Conservation (phyloP, 2,113 vertebrate species). For the Arizona elegans region DNA sequence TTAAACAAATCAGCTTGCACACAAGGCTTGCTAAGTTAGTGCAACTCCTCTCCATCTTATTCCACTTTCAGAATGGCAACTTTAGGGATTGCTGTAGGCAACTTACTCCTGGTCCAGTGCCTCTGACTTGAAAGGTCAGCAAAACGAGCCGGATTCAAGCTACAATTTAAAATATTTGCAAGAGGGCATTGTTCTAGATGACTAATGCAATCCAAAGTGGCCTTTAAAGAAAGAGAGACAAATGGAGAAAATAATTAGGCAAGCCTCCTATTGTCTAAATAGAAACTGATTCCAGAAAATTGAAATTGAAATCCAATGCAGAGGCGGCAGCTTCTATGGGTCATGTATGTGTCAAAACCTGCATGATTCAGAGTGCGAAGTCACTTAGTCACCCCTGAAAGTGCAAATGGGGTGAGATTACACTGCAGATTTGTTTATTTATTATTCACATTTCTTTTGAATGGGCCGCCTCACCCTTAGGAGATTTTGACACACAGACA, state of each 20-base stretch:
- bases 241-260: background rate
- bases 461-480: too few relatives aligned
- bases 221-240: background rate
- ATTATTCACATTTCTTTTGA: too few relatives aligned
- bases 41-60: background rate
- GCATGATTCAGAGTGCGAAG: background rate
- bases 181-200: background rate
- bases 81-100: background rate
- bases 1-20: slow-evolving; percentile 14
- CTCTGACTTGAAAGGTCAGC: background rate
- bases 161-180: background rate
- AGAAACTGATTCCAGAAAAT: background rate
- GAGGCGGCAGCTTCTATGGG: background rate
- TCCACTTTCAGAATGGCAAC: background rate
- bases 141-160: background rate
- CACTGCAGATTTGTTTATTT: background rate
- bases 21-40: background rate
- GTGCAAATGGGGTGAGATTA: background rate
- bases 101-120: background rate
- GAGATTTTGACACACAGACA: background rate
- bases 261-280: background rate
- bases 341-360: background rate
- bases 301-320: background rate
- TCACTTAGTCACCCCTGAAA: background rate
- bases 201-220: background rate